Evolutionary conservation across 2,113 vertebrate genomes (phyloP).

Genomic region (Murina feae): DNA sequence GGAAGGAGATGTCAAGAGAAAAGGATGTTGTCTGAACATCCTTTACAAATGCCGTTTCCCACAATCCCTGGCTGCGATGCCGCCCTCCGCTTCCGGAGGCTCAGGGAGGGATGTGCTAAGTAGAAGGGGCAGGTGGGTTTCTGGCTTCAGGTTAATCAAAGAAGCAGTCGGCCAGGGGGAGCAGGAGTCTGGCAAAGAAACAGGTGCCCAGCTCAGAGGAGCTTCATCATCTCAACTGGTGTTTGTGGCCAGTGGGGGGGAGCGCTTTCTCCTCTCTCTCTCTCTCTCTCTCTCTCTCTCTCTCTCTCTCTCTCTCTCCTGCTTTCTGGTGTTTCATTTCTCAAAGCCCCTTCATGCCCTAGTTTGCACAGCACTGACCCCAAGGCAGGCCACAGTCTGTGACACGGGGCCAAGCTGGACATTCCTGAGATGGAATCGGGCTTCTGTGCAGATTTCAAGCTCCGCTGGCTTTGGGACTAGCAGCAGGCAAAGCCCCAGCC

Average conservation of each 20-base stretch:
- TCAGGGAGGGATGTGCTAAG: not conserved
- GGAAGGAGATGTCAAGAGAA: not conserved
- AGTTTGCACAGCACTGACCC: not conserved
- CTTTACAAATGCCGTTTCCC: not conserved
- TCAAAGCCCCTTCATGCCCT: not conserved
- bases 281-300: no score
- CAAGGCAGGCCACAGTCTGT: not conserved
- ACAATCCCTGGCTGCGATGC: not conserved
- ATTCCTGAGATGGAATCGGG: not conserved
- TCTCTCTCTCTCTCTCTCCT: not conserved
- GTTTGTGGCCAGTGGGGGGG: not conserved
- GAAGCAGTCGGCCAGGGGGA: not conserved
- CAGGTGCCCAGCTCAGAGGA: not conserved
- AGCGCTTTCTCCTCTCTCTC: not conserved
- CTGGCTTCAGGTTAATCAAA: not conserved
- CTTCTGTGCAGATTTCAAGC: not conserved
- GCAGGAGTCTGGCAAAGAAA: not conserved
- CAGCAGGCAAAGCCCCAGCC: not conserved
- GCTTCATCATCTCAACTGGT: slow-evolving; percentile 43
- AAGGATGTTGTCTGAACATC: not conserved
- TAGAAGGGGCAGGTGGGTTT: not conserved
- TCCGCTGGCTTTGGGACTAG: not conserved
- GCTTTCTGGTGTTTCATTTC: slow-evolving; percentile 33
- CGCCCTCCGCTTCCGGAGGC: not conserved
- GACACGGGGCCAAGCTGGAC: not conserved